Conservation (phyloP, 2,888 invertebrate species). For the Iphiclides podalirius region DNA sequence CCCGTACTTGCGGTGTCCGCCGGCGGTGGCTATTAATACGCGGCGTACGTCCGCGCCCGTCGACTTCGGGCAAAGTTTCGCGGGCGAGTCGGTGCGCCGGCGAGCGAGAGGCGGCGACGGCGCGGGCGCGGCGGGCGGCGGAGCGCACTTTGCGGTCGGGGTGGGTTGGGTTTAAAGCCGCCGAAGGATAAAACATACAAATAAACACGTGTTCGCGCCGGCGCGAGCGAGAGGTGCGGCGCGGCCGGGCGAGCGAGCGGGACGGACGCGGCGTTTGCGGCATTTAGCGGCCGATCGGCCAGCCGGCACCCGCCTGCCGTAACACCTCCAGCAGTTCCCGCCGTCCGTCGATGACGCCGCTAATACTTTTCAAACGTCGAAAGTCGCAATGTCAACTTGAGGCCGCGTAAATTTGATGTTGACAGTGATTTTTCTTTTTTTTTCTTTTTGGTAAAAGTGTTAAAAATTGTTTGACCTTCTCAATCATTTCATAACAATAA, state of each 20-base stretch:
- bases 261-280: conserved; percentile 66
- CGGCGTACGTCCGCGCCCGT: conserved; percentile 76
- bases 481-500: too few species aligned
- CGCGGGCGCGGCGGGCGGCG: conserved; percentile 79
- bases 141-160: conserved; percentile 83
- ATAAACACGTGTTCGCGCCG: conserved; percentile 83
- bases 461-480: too few species aligned
- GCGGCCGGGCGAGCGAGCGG: conserved; percentile 61
- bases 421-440: too few species aligned
- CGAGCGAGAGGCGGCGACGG: conserved; percentile 71
- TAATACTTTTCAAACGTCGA: conserved; percentile 10
- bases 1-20: conserved; percentile 63
- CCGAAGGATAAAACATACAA: conserved; percentile 83
- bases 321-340: conserved; percentile 33
- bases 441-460: conserved; percentile 9
- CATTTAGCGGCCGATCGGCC: conserved; percentile 69
- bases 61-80: conserved; percentile 79
- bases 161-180: conserved; percentile 84
- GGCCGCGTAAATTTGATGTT: background rate
- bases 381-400: conserved; percentile 19
- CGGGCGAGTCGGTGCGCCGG: conserved; percentile 69
- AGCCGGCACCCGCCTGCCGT: conserved; percentile 48
- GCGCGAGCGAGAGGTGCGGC: conserved; percentile 78
- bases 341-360: conserved; percentile 27
- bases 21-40: conserved; percentile 75